Conservation (phyloP, 2,113 vertebrate species). For the Corydoras sp. region DNA sequence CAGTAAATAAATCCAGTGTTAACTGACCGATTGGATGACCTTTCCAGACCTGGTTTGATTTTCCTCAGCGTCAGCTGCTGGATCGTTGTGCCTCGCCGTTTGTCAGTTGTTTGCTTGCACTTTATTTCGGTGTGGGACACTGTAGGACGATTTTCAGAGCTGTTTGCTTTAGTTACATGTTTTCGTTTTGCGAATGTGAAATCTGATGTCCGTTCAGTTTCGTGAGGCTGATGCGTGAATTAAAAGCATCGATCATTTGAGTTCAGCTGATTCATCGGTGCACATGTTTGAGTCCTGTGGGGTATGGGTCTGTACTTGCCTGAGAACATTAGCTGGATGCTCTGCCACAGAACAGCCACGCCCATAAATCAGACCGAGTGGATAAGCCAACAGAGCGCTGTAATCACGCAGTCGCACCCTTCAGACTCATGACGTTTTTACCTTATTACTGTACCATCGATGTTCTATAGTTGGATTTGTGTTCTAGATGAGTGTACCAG, state of each 20-base stretch:
- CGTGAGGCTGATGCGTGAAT: neutral
- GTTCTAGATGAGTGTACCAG: neutral
- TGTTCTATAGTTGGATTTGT: neutral
- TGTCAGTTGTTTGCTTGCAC: constrained; percentile 27
- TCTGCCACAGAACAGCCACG: neutral
- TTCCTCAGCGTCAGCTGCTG: neutral
- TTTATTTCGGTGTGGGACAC: constrained; percentile 22
- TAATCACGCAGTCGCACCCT: neutral
- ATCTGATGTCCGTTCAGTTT: neutral
- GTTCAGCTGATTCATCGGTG: neutral
- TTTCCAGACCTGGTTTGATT: neutral
- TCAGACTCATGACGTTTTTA: neutral
- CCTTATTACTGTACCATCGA: neutral
- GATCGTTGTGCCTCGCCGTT: constrained; percentile 1
- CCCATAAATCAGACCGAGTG: neutral
- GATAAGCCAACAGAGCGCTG: neutral
- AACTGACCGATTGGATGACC: neutral
- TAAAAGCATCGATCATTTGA: constrained; percentile 9
- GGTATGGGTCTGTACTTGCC: constrained; percentile 6
- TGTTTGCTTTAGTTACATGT: neutral
- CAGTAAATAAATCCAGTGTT: neutral
- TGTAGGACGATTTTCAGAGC: neutral
- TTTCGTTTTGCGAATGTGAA: neutral
- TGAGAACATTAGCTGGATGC: neutral
- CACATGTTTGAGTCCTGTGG: neutral